Percentiles rank a stretch among this genome's conserved stretches.
These are phyloP conservation scores for Bufo bufo DNA, from an alignment of 2,113 vertebrate species.

Conservation along the genomic window DNA sequence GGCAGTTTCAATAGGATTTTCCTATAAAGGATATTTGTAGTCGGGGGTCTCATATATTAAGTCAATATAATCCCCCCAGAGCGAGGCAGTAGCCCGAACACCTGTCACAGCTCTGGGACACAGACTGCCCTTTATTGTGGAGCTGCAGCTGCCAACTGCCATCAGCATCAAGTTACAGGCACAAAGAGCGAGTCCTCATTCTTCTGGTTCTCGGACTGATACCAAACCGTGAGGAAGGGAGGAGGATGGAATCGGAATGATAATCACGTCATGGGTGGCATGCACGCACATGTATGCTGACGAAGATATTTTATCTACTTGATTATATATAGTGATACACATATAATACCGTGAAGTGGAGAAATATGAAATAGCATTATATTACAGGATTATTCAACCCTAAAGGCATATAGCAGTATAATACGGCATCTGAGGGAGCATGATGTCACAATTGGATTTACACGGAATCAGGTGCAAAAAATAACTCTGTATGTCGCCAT, in stretches of 20 bases:
- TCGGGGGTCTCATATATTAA: slow-evolving; percentile 47
- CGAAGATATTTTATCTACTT: not conserved
- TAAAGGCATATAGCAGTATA: too few relatives aligned
- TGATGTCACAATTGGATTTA: too few relatives aligned
- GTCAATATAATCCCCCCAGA: slow-evolving; percentile 44
- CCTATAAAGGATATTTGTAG: slow-evolving; percentile 27
- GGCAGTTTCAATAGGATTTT: slow-evolving; percentile 30
- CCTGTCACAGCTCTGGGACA: slow-evolving; percentile 58
- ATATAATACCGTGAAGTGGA: not conserved
- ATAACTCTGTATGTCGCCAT: too few relatives aligned
- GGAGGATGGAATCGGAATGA: not conserved
- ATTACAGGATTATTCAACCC: too few relatives aligned
- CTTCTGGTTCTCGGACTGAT: slow-evolving; percentile 13
- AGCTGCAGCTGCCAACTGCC: slow-evolving; percentile 56
- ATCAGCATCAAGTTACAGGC: slow-evolving; percentile 54
- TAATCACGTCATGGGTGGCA: not conserved
- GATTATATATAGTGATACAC: not conserved
- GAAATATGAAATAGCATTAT: not conserved
- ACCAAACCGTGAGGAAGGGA: not conserved
- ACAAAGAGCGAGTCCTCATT: slow-evolving; percentile 45
- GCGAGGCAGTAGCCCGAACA: slow-evolving; percentile 49
- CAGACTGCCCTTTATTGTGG: slow-evolving; percentile 57
- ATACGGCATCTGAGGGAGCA: too few relatives aligned
- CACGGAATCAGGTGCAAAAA: too few relatives aligned
- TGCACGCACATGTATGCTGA: not conserved